phyloP scores from a whole-genome alignment of 2,797 vertebrate species.

The Acropternis orthonyx region DNA sequence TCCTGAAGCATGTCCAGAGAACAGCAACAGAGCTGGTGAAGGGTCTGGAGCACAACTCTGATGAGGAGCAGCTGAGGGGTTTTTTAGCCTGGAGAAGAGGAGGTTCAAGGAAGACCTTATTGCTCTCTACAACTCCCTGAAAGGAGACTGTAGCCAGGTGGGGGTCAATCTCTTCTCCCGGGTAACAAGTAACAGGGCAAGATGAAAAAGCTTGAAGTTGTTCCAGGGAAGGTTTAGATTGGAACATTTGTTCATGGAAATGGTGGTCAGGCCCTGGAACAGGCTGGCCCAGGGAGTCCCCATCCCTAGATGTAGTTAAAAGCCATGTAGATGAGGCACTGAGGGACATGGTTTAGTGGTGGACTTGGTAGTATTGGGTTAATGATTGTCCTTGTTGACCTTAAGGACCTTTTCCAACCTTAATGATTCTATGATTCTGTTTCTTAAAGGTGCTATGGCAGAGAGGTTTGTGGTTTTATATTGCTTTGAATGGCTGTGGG shows the following conservation, averaged over 20 bases:
- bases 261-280: neutral
- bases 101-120: neutral
- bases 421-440: neutral
- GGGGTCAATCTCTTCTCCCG: neutral
- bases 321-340: rapidly evolving
- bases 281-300: neutral
- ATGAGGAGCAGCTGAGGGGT: neutral
- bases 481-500: neutral
- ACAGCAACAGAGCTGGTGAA: neutral
- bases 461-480: neutral
- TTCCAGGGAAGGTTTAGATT: neutral
- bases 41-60: neutral
- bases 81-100: neutral
- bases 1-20: neutral
- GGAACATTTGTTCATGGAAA: neutral
- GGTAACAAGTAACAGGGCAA: neutral
- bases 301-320: neutral
- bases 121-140: neutral
- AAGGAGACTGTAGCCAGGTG: neutral
- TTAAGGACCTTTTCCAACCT: neutral
- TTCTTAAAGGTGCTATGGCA: neutral
- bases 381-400: neutral
- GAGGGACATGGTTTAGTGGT: neutral
- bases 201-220: neutral
- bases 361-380: neutral